Conservation (phyloP, 1,140 invertebrate species). For the Homalodisca vitripennis region DNA sequence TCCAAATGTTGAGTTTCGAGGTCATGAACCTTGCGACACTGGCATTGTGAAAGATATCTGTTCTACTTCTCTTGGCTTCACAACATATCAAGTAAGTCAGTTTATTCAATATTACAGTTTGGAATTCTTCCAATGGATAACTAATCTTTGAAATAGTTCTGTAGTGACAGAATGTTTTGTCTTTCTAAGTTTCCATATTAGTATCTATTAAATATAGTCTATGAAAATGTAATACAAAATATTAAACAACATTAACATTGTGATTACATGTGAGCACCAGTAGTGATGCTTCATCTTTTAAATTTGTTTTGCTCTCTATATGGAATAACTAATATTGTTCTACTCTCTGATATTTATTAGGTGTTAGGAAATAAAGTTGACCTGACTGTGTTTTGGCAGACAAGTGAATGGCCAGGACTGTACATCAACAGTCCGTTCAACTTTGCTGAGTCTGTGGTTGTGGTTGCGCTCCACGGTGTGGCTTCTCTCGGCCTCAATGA, state of each 20-base stretch:
- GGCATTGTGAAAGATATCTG: slow-evolving; percentile 70
- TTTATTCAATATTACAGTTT: too few relatives aligned
- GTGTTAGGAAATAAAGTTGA: slow-evolving; percentile 10
- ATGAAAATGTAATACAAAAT: too few relatives aligned
- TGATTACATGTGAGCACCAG: too few relatives aligned
- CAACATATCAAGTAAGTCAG: slow-evolving; percentile 61
- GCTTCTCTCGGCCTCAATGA: slow-evolving; percentile 46
- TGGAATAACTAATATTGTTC: background rate
- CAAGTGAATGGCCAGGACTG: slow-evolving; percentile 68
- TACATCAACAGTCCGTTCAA: slow-evolving; percentile 70
- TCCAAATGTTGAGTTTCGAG: slow-evolving; percentile 62
- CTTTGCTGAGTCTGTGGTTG: slow-evolving; percentile 72
- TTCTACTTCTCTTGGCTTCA: slow-evolving; percentile 65
- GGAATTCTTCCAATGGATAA: too few relatives aligned
- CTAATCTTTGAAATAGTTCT: too few relatives aligned
- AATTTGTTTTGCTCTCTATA: slow-evolving; percentile 2
- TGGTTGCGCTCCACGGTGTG: slow-evolving; percentile 70
- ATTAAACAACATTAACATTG: too few relatives aligned
- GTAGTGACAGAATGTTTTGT: too few relatives aligned
- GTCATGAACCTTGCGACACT: slow-evolving; percentile 58
- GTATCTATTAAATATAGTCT: too few relatives aligned
- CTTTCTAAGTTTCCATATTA: too few relatives aligned
- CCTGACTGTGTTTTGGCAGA: slow-evolving; percentile 50
- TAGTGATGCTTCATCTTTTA: background rate
- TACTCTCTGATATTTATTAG: slow-evolving; percentile 4